phyloP scores from a whole-genome alignment of 2,888 invertebrate species.

The Hybos culiciformis region DNA sequence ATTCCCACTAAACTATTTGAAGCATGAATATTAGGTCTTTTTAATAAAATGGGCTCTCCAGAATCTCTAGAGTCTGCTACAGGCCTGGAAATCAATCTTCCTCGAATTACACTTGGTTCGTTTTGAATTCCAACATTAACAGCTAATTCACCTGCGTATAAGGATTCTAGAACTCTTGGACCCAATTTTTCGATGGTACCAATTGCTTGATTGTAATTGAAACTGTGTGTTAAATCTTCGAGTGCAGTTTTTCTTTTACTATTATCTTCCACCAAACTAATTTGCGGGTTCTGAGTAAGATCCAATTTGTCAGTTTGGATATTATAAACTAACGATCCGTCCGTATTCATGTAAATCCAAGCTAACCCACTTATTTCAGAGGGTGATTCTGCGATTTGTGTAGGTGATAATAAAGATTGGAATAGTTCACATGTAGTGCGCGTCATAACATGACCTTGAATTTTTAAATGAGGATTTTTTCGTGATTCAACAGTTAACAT shows the following conservation, averaged over 20 bases:
- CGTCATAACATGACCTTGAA: conserved; percentile 59
- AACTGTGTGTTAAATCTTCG: conserved; percentile 52
- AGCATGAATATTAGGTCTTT: conserved; percentile 42
- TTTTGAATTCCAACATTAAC: conserved; percentile 56
- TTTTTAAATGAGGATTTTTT: conserved; percentile 46
- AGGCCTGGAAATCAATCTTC: conserved; percentile 51
- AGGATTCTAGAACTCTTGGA: conserved; percentile 66
- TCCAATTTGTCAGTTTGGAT: conserved; percentile 55
- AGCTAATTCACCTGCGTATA: conserved; percentile 68
- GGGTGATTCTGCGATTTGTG: conserved; percentile 35
- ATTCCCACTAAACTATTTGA: conserved; percentile 47
- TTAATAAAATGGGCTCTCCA: conserved; percentile 51
- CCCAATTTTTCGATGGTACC: conserved; percentile 65
- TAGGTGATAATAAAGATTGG: conserved; percentile 51
- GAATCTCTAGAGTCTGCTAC: conserved; percentile 62
- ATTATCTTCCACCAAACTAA: conserved; percentile 58
- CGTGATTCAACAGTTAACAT: conserved; percentile 56
- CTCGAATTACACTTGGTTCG: conserved; percentile 46
- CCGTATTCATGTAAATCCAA: conserved; percentile 63
- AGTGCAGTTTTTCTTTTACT: conserved; percentile 58
- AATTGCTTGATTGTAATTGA: conserved; percentile 48
- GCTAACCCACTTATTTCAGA: conserved; percentile 52
- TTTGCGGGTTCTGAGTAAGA: conserved; percentile 44
- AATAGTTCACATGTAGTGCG: conserved; percentile 69
- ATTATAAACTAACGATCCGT: conserved; percentile 64